A percentile compares a stretch with the other conserved stretches of the same genome.
Conservation (phyloP, 2,113 vertebrate species). For the Chlorodrepanis virens region DNA sequence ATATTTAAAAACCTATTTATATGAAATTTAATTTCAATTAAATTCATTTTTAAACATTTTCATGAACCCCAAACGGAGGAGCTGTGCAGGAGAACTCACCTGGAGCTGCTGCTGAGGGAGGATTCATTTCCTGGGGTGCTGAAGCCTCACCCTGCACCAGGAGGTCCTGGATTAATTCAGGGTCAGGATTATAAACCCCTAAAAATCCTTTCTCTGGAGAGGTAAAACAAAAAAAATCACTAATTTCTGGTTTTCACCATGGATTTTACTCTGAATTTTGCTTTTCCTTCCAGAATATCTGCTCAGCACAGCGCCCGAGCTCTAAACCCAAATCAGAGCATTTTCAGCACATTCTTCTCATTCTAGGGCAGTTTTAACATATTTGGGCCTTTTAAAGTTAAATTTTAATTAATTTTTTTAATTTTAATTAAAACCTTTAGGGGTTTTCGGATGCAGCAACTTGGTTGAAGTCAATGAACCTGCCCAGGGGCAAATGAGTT, state of each 20-base stretch:
- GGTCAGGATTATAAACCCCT: conserved; percentile 76
- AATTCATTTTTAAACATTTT: neutral
- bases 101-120: neutral
- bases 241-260: neutral
- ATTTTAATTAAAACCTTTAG: neutral
- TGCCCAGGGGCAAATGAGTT: neutral
- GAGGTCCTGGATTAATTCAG: conserved; percentile 62
- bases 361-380: neutral
- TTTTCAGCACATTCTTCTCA: neutral
- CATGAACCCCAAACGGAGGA: rapidly evolving
- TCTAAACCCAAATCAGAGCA: neutral
- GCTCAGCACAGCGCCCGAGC: neutral
- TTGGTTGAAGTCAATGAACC: neutral
- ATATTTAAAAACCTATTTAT: too few relatives aligned
- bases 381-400: neutral
- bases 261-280: neutral
- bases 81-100: neutral
- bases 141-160: neutral
- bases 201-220: conserved; percentile 76
- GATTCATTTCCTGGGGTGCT: rapidly evolving
- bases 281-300: neutral
- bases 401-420: too few relatives aligned
- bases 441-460: neutral
- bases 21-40: too few relatives aligned
- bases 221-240: neutral